Evolutionary conservation across 2,797 vertebrate species (phyloP).

Genomic region (Clamator glandarius): DNA sequence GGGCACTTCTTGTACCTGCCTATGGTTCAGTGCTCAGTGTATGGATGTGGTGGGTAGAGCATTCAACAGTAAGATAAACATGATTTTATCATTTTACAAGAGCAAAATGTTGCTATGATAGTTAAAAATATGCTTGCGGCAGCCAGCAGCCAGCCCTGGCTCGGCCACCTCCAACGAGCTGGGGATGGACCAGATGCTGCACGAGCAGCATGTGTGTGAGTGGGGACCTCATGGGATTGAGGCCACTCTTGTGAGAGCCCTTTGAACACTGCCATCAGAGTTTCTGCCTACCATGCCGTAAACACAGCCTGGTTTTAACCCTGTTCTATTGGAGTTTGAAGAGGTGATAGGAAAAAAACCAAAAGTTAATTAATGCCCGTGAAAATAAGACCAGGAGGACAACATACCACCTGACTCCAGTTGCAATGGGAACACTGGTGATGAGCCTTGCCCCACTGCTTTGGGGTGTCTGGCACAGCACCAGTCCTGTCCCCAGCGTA

Average conservation of each 20-base stretch:
- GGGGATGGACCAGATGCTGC: not conserved
- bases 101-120: not conserved
- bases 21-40: not conserved
- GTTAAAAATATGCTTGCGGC: not conserved
- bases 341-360: not conserved
- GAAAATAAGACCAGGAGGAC: not conserved
- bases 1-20: not conserved
- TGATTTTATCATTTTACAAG: not conserved
- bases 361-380: not conserved
- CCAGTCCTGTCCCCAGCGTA: not conserved
- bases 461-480: not conserved
- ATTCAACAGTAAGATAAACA: not conserved
- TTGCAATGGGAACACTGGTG: not conserved
- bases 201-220: rapidly evolving
- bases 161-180: rapidly evolving
- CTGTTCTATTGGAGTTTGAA: not conserved
- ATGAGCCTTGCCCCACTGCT: not conserved
- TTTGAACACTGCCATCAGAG: rapidly evolving
- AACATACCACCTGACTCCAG: not conserved
- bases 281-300: not conserved
- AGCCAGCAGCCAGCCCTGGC: not conserved
- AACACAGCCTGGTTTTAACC: not conserved
- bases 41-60: not conserved
- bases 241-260: rapidly evolving
- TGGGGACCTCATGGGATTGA: not conserved